These are phyloP conservation scores for Amphipyra tragopoginis DNA, from an alignment of 2,888 invertebrate species.

Conservation along the genomic window DNA sequence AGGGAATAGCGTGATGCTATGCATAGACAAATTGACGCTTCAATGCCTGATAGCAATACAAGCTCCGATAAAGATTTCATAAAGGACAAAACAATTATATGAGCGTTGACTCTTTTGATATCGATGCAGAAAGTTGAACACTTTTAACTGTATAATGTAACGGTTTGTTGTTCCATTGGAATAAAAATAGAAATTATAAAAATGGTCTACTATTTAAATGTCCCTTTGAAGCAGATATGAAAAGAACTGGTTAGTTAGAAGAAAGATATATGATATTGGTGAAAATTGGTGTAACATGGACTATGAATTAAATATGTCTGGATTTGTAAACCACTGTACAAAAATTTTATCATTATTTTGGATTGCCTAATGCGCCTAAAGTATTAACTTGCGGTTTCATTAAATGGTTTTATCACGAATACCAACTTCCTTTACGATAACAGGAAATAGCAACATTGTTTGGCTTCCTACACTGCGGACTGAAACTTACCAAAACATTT, in stretches of 20 bases:
- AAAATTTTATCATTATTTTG: too few relatives aligned
- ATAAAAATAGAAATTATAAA: too few relatives aligned
- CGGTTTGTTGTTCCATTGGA: too few relatives aligned
- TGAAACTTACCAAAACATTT: background rate
- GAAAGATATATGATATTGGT: too few relatives aligned
- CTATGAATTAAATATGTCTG: too few relatives aligned
- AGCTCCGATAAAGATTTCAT: slow-evolving; percentile 1
- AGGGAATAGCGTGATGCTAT: background rate
- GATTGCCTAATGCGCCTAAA: background rate
- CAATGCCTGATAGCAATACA: background rate
- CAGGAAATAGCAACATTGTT: background rate
- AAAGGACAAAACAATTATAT: slow-evolving; percentile 10
- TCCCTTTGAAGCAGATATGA: too few relatives aligned
- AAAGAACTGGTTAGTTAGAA: too few relatives aligned
- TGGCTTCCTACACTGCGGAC: background rate
- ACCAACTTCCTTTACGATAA: slow-evolving; percentile 23
- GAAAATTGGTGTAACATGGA: too few relatives aligned
- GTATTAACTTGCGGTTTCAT: background rate
- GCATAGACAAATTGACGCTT: background rate
- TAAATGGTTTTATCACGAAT: slow-evolving; percentile 5
- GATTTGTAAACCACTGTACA: too few relatives aligned
- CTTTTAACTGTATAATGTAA: too few relatives aligned
- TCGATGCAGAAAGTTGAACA: slow-evolving; percentile 1
- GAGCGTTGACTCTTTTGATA: slow-evolving; percentile 22
- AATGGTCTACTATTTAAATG: too few relatives aligned